Percentiles rank a stretch among this genome's conserved stretches.
phyloP scores from a whole-genome alignment of 1,140 invertebrate genomes.

The Diabrotica undecimpunctata region DNA sequence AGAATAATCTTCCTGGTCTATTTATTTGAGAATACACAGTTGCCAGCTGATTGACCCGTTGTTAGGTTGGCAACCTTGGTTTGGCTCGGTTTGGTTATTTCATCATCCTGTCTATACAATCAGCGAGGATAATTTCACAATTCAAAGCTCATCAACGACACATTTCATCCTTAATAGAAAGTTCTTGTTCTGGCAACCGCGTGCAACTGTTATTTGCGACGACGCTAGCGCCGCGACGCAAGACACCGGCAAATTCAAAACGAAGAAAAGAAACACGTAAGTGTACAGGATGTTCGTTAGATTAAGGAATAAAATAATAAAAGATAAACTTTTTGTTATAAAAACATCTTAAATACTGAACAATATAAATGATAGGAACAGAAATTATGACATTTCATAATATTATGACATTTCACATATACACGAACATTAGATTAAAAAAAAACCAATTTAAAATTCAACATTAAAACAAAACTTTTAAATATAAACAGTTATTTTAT shows the following conservation, averaged over 20 bases:
- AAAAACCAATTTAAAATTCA: no score
- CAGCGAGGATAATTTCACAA: conserved; percentile 44
- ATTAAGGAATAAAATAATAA: no score
- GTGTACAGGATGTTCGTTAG: no score
- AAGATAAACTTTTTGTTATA: no score
- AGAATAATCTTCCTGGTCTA: background rate
- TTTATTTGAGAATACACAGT: conserved; percentile 16
- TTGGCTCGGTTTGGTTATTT: conserved; percentile 23
- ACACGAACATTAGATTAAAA: no score
- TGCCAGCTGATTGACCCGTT: conserved; percentile 20
- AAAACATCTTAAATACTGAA: no score
- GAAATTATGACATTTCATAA: no score
- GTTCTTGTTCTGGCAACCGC: conserved; percentile 37
- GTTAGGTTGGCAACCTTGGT: conserved; percentile 17
- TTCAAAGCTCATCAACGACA: conserved; percentile 45
- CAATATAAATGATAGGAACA: no score
- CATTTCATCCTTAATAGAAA: conserved; percentile 43
- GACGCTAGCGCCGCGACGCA: background rate
- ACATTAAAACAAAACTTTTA: no score
- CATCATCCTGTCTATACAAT: conserved; percentile 34
- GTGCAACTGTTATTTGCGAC: conserved; percentile 18
- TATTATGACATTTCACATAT: no score
- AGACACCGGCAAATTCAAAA: background rate
- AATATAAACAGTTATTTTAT: no score
- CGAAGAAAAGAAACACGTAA: no score